Percentiles rank a stretch among this genome's conserved stretches.
Conservation (phyloP, 1,140 invertebrate genomes). For the Stegodyphus dumicola region DNA sequence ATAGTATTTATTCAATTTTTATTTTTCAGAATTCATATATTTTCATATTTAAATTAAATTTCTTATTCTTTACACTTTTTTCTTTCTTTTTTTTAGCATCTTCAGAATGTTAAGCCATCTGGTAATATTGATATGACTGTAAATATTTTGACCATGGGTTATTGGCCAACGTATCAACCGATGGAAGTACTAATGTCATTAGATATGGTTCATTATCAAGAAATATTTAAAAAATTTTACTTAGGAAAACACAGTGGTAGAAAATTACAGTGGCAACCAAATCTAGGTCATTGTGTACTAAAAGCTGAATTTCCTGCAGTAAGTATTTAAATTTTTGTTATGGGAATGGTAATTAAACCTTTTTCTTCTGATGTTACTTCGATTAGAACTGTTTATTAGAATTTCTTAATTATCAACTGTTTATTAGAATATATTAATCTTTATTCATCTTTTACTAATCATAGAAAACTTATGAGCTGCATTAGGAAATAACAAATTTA, state of each 20-base stretch:
- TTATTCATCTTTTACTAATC: too few species aligned
- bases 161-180: slow-evolving; percentile 96
- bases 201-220: slow-evolving; percentile 92
- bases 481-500: too few species aligned
- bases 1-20: too few species aligned
- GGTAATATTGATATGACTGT: slow-evolving; percentile 87
- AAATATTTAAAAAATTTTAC: slow-evolving; percentile 98
- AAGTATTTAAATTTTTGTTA: neutral
- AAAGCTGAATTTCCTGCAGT: slow-evolving; percentile 73
- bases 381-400: too few species aligned
- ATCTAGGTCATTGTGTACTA: slow-evolving; percentile 94
- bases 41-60: neutral
- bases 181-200: slow-evolving; percentile 92
- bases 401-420: too few species aligned
- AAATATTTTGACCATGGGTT: slow-evolving; percentile 97
- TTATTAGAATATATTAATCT: too few species aligned
- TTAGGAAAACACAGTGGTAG: slow-evolving; percentile 95
- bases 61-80: neutral
- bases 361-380: too few species aligned
- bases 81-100: slow-evolving; percentile 58
- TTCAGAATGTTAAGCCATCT: slow-evolving; percentile 66
- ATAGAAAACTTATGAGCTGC: too few species aligned
- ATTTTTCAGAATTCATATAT: too few species aligned
- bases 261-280: slow-evolving; percentile 97
- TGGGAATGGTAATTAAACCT: too few species aligned